phyloP scores from a whole-genome alignment of 2,113 vertebrate genomes.

The Larimichthys crocea region DNA sequence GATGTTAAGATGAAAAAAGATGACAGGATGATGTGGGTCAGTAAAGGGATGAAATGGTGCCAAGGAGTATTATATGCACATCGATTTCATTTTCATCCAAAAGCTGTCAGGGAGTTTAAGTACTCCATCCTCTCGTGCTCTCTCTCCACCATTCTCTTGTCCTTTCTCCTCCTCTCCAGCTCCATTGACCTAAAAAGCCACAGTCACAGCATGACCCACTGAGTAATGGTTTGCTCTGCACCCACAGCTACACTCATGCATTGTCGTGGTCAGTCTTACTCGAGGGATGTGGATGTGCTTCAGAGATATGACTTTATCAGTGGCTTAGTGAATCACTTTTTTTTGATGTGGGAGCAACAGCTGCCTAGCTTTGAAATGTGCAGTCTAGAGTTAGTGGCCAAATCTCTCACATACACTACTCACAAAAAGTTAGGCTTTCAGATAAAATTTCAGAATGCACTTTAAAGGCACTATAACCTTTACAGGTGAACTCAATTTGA shows the following conservation, averaged over 20 bases:
- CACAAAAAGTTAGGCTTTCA: too few species aligned
- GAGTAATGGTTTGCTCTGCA: slow-evolving; percentile 41
- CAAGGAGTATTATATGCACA: slow-evolving; percentile 24
- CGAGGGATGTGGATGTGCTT: slow-evolving; percentile 29
- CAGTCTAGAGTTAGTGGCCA: neutral
- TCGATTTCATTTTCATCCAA: slow-evolving; percentile 44
- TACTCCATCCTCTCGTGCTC: neutral
- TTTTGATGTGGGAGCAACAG: slow-evolving; percentile 28
- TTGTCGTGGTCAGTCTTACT: slow-evolving; percentile 35
- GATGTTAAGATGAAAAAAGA: slow-evolving; percentile 46
- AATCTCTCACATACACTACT: neutral
- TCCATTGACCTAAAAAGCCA: slow-evolving; percentile 65
- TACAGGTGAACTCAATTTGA: too few species aligned
- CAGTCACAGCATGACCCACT: slow-evolving; percentile 46
- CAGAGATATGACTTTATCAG: slow-evolving; percentile 49
- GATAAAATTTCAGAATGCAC: too few species aligned
- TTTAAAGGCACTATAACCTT: too few species aligned
- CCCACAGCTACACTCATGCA: slow-evolving; percentile 41
- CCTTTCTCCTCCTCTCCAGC: slow-evolving; percentile 21
- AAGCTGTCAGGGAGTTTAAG: slow-evolving; percentile 20
- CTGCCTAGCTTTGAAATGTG: slow-evolving; percentile 12
- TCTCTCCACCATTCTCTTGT: slow-evolving; percentile 4
- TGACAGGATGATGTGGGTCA: slow-evolving; percentile 63
- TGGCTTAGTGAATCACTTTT: slow-evolving; percentile 41
- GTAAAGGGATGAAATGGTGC: slow-evolving; percentile 50